These are phyloP conservation scores for Lasioglossum malachurum DNA, from an alignment of 2,888 invertebrate species.

Conservation along the genomic window DNA sequence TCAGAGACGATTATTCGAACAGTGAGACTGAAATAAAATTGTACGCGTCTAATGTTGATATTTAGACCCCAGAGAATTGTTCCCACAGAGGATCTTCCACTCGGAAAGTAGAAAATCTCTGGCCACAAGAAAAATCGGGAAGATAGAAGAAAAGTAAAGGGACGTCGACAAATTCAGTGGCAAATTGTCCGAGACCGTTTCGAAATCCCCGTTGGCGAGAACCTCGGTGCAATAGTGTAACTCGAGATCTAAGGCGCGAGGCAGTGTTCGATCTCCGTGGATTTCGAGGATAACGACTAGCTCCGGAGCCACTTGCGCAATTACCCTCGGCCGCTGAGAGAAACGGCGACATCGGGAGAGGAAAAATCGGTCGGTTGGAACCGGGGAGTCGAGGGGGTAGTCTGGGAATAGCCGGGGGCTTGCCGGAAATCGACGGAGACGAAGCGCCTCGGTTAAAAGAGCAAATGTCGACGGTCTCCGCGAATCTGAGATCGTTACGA, in stretches of 20 bases:
- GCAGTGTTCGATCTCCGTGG: neutral
- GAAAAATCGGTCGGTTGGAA: constrained; percentile 17
- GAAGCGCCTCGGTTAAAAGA: neutral
- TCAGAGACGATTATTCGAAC: neutral
- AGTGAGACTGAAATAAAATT: too few relatives aligned
- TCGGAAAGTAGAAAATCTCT: neutral
- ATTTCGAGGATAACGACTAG: neutral
- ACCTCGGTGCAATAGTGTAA: neutral
- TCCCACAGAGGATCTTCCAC: too few relatives aligned
- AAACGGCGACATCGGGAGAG: neutral
- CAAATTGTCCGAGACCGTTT: neutral
- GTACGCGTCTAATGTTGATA: too few relatives aligned
- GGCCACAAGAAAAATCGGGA: neutral
- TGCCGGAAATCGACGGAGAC: constrained; percentile 14
- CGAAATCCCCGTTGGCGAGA: neutral
- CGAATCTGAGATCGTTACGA: constrained; percentile 43
- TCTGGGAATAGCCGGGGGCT: neutral
- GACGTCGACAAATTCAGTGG: neutral
- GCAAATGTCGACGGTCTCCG: constrained; percentile 5
- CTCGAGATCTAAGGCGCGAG: neutral
- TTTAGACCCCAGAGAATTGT: neutral
- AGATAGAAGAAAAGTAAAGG: neutral
- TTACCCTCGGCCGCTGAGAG: neutral
- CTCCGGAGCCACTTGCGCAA: constrained; percentile 8
- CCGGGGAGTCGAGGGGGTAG: neutral